These are phyloP conservation scores for Mallotus villosus DNA, from an alignment of 2,797 vertebrate genomes.

Conservation along the genomic window DNA sequence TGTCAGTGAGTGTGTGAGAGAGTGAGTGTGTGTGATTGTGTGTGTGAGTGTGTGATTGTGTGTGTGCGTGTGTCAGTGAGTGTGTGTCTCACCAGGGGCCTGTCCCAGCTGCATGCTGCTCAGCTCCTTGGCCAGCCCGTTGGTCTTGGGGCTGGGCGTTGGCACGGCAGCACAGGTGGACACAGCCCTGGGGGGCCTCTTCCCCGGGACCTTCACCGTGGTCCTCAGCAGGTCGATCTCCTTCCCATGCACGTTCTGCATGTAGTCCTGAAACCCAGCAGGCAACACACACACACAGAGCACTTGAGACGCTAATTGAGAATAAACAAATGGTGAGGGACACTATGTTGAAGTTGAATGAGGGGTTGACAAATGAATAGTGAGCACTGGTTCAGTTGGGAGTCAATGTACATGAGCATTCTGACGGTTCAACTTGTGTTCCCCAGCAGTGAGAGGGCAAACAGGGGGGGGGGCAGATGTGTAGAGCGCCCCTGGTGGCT, in stretches of 20 bases:
- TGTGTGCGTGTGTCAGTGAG: neutral
- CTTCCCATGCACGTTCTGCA: slow-evolving; percentile 97
- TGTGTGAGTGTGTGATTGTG: slow-evolving; percentile 13
- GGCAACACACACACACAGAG: neutral
- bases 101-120: slow-evolving; percentile 90
- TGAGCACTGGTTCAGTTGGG: no score
- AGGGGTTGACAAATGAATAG: no score
- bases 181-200: slow-evolving; percentile 88
- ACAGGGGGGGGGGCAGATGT: no score
- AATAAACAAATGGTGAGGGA: no score
- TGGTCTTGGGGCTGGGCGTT: slow-evolving; percentile 89
- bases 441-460: no score
- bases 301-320: no score
- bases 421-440: no score
- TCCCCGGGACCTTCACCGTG: slow-evolving; percentile 95
- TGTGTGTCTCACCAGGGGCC: slow-evolving; percentile 76
- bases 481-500: no score
- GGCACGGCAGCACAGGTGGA: slow-evolving; percentile 79
- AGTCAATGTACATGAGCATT: no score
- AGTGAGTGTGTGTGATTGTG: neutral
- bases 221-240: slow-evolving; percentile 94
- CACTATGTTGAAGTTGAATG: no score
- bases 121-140: slow-evolving; percentile 92
- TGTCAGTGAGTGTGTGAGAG: no score
- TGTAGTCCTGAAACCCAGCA: slow-evolving; percentile 84